These are phyloP conservation scores for Chrysomallon squamiferum DNA, from an alignment of 1,140 invertebrate species.

Conservation along the genomic window DNA sequence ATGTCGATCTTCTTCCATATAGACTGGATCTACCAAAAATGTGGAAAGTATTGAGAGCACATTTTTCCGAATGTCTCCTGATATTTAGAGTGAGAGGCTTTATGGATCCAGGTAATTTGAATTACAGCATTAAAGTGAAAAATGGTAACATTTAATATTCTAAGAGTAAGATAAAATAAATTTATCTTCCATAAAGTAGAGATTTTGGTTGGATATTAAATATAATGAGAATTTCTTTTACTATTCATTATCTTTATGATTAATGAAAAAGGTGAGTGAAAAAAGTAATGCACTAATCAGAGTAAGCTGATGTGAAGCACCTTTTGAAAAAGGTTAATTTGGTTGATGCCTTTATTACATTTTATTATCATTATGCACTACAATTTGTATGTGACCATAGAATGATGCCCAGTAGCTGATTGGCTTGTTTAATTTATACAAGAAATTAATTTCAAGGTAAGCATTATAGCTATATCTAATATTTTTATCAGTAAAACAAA, in stretches of 20 bases:
- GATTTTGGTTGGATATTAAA: background rate
- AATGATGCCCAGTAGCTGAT: too few species aligned
- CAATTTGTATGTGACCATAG: too few species aligned
- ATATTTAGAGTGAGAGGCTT: constrained; percentile 38
- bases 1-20: constrained; percentile 43
- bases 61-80: constrained; percentile 41
- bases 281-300: too few species aligned
- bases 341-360: too few species aligned
- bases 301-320: too few species aligned
- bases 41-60: constrained; percentile 47
- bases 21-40: constrained; percentile 33
- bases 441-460: too few species aligned
- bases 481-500: too few species aligned
- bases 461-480: too few species aligned
- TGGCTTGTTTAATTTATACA: too few species aligned
- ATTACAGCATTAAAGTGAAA: background rate
- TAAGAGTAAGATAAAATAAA: background rate
- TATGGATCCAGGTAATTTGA: constrained; percentile 20
- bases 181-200: background rate
- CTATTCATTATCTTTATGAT: background rate
- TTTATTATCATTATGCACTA: too few species aligned
- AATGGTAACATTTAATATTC: background rate
- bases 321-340: too few species aligned
- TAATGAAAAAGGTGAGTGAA: too few species aligned
- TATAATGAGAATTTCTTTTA: background rate